Evolutionary conservation across 35 echinoderm and acorn worm species (phyloP), one percentile per base, ranked within the genome.

Genomic region (Apostichopus parvimensis): DNA sequence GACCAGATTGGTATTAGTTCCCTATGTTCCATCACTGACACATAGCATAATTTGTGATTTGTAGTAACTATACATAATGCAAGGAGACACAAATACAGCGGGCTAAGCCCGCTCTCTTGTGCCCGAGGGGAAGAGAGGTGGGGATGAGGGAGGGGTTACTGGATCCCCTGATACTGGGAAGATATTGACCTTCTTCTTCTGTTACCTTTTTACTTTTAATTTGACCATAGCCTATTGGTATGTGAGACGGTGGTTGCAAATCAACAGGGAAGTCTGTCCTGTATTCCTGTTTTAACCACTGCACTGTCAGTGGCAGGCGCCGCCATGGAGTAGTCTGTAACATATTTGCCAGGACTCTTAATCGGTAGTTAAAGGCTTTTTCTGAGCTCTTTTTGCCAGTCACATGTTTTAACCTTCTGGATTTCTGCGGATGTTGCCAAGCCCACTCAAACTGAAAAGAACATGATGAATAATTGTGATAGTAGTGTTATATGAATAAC

Each of bases 391-490:
- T 91, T 70, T 96, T 99, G 12, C 53, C 72, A 10, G 93, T 75
- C 0, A 99, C 84, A 52, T 93, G 87, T 73, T 87, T 92, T 12
- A 99, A 86, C 12, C 97, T 93, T 45, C 93, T 73, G 53, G 95
- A 99, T 8, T 58, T 82, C 56, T 91, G 91, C 9, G 97, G 97
- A n/a, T 99, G 95, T 56, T 99, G 97, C 97, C 97, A 99, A 15
- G 95, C 95, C 97, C 97, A 99, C 79, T 99, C 97, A 99, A 99
- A 99, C 97, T 99, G 56, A 45, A 92, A 82, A 61, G 58, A 61
- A 61, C 58, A 12, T 61, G 58, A 61, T 12, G 58, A 61, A 61
- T 61, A 12, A 61, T 12, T 61, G 58, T 45, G 34, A 45, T 4
- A 45, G 34, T 45, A 4, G 34, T 45, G 34, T 45, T 2, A 45